These are phyloP conservation scores for Meriones psammophilus DNA, from an alignment of 2,797 vertebrate species.

Conservation along the genomic window DNA sequence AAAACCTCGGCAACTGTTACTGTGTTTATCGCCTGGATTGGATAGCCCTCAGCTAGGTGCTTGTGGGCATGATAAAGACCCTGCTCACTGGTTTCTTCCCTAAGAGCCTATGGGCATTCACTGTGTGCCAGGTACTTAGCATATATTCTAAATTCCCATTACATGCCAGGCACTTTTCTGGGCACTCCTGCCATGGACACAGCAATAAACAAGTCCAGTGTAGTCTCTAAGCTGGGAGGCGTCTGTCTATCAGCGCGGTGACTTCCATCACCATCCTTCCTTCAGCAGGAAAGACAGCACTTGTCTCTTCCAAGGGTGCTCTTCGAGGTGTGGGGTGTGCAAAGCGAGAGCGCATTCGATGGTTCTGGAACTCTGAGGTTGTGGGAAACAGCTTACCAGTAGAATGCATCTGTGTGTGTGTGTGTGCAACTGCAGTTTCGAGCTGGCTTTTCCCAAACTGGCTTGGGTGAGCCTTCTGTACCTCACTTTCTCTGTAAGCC, in stretches of 20 bases:
- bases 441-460: too few species aligned
- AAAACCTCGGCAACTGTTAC: background rate
- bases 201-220: background rate
- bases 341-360: background rate
- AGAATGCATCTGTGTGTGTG: too few species aligned
- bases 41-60: background rate
- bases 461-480: too few species aligned
- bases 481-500: too few species aligned
- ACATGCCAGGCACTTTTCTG: background rate
- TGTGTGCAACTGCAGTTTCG: too few species aligned
- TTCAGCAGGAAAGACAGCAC: background rate
- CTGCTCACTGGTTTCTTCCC: background rate
- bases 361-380: constrained; percentile 10
- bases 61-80: background rate
- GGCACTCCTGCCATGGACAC: background rate
- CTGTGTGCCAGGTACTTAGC: background rate
- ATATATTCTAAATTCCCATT: background rate
- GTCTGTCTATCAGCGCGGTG: background rate
- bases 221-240: background rate
- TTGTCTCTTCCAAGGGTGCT: background rate
- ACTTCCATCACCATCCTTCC: background rate
- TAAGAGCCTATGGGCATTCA: background rate
- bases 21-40: background rate
- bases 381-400: background rate
- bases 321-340: background rate